Evolutionary conservation across 2,797 vertebrate genomes (phyloP).

Genomic region (Florisuga fusca): DNA sequence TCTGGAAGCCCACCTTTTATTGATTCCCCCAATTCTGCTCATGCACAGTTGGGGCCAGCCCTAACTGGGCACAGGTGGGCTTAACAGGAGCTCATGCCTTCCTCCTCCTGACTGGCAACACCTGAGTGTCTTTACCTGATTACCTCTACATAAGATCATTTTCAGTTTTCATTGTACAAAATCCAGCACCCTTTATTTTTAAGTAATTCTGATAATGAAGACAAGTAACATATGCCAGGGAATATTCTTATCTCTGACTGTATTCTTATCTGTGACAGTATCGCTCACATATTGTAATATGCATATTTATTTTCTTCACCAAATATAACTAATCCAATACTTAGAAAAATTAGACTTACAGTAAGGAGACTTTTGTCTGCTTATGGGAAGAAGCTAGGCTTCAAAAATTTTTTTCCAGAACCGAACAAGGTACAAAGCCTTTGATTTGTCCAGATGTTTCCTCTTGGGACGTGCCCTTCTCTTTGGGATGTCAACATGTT

Average conservation of each 20-base stretch:
- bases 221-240: background rate
- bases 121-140: too few relatives aligned
- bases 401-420: constrained; percentile 5
- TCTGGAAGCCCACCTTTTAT: too few relatives aligned
- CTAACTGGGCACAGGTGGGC: too few relatives aligned
- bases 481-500: background rate
- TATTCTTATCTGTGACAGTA: background rate
- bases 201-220: background rate
- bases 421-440: background rate
- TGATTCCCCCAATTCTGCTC: too few relatives aligned
- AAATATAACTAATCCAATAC: background rate
- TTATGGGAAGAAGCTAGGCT: background rate
- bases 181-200: background rate
- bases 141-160: background rate
- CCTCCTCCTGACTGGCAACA: too few relatives aligned
- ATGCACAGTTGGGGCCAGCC: too few relatives aligned
- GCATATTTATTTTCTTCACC: background rate
- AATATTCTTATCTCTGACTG: background rate
- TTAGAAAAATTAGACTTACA: background rate
- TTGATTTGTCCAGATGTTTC: constrained; percentile 55
- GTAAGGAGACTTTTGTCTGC: background rate
- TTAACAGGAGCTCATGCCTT: too few relatives aligned
- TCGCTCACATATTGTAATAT: background rate
- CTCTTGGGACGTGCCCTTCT: background rate
- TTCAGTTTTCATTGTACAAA: background rate